Conservation (phyloP, 2,113 vertebrate species). For the Calidris pugnax region DNA sequence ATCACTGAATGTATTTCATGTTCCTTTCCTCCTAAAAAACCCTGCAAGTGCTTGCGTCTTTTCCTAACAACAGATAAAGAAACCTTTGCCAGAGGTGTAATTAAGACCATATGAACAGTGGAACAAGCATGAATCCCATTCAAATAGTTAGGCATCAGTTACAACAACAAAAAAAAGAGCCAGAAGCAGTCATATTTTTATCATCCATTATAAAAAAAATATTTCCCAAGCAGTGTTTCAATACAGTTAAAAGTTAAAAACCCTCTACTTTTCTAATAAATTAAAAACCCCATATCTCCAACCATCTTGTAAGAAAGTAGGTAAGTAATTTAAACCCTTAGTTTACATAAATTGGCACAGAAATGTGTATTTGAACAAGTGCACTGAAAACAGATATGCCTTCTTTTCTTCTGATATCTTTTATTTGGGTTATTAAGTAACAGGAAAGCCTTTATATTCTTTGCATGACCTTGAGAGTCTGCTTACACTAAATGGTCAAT, state of each 20-base stretch:
- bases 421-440: slow-evolving; percentile 44
- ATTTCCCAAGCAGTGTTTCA: slow-evolving; percentile 24
- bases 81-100: background rate
- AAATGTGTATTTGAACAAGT: slow-evolving; percentile 41
- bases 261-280: slow-evolving; percentile 35
- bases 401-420: slow-evolving; percentile 46
- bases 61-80: background rate
- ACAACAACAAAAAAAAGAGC: slow-evolving; percentile 5
- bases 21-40: background rate
- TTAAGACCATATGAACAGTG: background rate
- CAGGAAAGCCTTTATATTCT: slow-evolving; percentile 33
- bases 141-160: background rate
- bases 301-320: slow-evolving; percentile 43
- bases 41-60: background rate
- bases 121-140: background rate
- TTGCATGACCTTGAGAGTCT: slow-evolving; percentile 45
- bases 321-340: slow-evolving; percentile 65
- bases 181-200: slow-evolving; percentile 4
- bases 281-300: background rate
- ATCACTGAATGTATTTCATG: background rate
- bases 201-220: slow-evolving; percentile 49
- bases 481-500: slow-evolving; percentile 37
- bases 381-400: slow-evolving; percentile 78
- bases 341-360: slow-evolving; percentile 55
- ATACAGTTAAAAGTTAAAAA: slow-evolving; percentile 43